Evolutionary conservation across 2,888 invertebrate genomes (phyloP).

Genomic region (Andrena hattorfiana): DNA sequence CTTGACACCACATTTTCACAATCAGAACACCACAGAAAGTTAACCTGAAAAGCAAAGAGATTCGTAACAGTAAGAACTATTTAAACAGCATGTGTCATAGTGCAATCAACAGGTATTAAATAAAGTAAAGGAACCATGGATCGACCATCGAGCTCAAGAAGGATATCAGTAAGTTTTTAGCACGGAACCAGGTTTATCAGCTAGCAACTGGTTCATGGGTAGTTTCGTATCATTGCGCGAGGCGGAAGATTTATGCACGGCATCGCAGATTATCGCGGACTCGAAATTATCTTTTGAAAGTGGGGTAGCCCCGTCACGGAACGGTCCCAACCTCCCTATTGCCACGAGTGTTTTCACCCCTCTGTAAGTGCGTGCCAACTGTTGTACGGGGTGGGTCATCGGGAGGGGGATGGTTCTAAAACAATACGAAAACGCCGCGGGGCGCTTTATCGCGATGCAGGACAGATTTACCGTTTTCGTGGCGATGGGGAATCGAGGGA

Average conservation of each 20-base stretch:
- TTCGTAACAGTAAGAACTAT: too few species aligned
- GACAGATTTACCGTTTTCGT: slow-evolving; percentile 64
- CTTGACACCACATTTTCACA: too few species aligned
- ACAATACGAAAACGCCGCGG: slow-evolving; percentile 60
- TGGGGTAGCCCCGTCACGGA: slow-evolving; percentile 52
- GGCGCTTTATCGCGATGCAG: slow-evolving; percentile 63
- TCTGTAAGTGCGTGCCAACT: slow-evolving; percentile 67
- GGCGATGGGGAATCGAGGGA: slow-evolving; percentile 24
- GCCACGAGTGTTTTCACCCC: slow-evolving; percentile 43
- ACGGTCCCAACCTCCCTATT: slow-evolving; percentile 33
- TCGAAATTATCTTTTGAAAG: slow-evolving; percentile 57
- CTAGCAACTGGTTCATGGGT: slow-evolving; percentile 29
- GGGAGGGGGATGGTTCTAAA: slow-evolving; percentile 47
- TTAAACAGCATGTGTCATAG: too few species aligned
- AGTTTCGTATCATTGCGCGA: slow-evolving; percentile 10
- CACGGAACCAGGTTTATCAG: background rate
- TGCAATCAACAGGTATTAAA: background rate
- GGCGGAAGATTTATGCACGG: slow-evolving; percentile 47
- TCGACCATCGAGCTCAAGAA: background rate
- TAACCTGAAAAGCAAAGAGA: too few species aligned
- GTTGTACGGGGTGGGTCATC: slow-evolving; percentile 46
- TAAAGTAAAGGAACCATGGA: background rate
- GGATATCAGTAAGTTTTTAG: background rate
- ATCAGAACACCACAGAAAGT: too few species aligned
- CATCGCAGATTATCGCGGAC: slow-evolving; percentile 55